Percentiles rank a stretch among this genome's conserved stretches.
These are phyloP conservation scores for Dysidea cf. avara DNA, from an alignment of 37 sponge, comb jelly and placozoan species.

Conservation along the genomic window DNA sequence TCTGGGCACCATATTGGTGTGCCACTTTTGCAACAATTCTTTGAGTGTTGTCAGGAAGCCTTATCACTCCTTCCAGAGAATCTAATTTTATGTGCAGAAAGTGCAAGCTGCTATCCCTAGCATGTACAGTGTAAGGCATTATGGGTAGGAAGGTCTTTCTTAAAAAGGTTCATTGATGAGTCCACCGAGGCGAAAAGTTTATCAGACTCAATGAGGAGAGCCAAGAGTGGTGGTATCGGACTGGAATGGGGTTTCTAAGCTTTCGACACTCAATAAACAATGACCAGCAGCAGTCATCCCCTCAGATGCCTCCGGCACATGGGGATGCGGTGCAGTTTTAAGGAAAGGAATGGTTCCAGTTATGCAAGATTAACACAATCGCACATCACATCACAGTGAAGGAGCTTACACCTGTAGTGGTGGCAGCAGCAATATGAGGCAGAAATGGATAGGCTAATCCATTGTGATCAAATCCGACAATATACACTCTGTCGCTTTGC, in stretches of 20 bases:
- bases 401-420: not conserved
- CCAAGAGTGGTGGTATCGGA: slow-evolving; percentile 8
- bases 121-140: slow-evolving; percentile 9
- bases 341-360: too few species aligned
- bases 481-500: too few species aligned
- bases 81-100: slow-evolving; percentile 11
- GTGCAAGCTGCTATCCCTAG: slow-evolving; percentile 15
- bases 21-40: too few species aligned
- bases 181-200: not conserved
- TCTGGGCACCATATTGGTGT: slow-evolving; percentile 13
- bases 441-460: not conserved
- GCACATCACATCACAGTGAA: not conserved
- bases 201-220: slow-evolving; percentile 3
- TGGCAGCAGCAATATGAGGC: not conserved
- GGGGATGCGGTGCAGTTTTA: slow-evolving; percentile 17
- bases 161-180: slow-evolving; percentile 14
- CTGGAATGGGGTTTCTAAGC: slow-evolving; percentile 1
- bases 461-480: too few species aligned
- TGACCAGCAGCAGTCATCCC: not conserved
- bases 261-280: not conserved
- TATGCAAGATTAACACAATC: too few species aligned
- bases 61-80: too few species aligned
- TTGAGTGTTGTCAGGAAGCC: too few species aligned
- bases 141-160: slow-evolving; percentile 12
- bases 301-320: slow-evolving; percentile 13